These are phyloP conservation scores for Perccottus glenii DNA, from an alignment of 2,113 vertebrate genomes.

Conservation along the genomic window DNA sequence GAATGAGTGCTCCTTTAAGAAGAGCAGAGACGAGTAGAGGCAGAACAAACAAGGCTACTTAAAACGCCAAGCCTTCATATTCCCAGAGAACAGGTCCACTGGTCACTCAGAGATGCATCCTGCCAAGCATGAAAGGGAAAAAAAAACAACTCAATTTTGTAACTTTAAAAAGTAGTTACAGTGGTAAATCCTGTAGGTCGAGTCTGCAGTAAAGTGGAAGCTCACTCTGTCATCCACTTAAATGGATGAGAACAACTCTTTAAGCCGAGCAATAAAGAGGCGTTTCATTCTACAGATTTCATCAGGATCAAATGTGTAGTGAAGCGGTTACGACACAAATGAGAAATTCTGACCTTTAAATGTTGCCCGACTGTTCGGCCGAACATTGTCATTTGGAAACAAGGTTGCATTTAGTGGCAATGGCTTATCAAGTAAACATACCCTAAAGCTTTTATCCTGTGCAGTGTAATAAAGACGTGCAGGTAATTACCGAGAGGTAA, in stretches of 20 bases:
- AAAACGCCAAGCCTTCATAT: slow-evolving; percentile 36
- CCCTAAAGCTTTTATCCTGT: neutral
- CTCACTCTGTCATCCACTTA: slow-evolving; percentile 22
- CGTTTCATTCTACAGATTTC: slow-evolving; percentile 30
- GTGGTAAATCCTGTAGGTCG: slow-evolving; percentile 30
- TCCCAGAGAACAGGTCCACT: slow-evolving; percentile 23
- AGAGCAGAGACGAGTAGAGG: slow-evolving; percentile 41
- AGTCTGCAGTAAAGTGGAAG: slow-evolving; percentile 8
- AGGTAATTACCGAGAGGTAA: neutral
- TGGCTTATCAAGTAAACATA: neutral
- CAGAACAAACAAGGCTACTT: slow-evolving; percentile 43
- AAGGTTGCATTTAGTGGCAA: neutral
- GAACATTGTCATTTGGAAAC: slow-evolving; percentile 12
- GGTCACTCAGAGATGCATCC: slow-evolving; percentile 21
- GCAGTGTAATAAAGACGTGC: neutral
- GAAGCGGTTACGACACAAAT: slow-evolving; percentile 1
- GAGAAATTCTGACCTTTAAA: slow-evolving; percentile 27
- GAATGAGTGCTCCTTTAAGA: slow-evolving; percentile 39
- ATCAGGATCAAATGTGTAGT: slow-evolving; percentile 31
- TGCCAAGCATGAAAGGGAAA: slow-evolving; percentile 17
- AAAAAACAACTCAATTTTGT: slow-evolving; percentile 14
- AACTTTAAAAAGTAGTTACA: slow-evolving; percentile 37
- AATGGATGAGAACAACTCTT: slow-evolving; percentile 37
- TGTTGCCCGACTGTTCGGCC: slow-evolving; percentile 3
- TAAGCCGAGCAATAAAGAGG: slow-evolving; percentile 29